phyloP scores from a whole-genome alignment of 2,888 invertebrate genomes.

The Pachycephus smyrnensis region DNA sequence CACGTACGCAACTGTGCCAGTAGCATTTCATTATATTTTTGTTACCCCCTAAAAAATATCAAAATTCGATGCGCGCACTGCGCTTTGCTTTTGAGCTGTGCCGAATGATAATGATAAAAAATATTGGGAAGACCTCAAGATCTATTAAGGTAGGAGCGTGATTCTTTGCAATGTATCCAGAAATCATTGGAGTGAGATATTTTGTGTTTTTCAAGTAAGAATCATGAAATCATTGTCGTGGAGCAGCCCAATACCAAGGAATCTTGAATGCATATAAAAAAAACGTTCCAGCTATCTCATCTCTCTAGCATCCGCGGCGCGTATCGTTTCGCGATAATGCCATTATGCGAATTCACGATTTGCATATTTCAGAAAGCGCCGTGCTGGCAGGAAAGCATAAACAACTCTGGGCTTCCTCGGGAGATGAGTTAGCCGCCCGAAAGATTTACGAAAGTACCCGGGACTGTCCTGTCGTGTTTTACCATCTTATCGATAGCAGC shows the following conservation, averaged over 20 bases:
- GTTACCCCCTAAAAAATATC: not conserved
- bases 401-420: conserved; percentile 61
- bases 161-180: not conserved
- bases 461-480: not conserved
- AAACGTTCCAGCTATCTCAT: conserved; percentile 18
- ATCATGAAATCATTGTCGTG: not conserved
- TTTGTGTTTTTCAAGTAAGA: not conserved
- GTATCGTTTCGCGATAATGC: conserved; percentile 57
- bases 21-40: not conserved
- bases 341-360: conserved; percentile 65
- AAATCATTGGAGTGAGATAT: not conserved
- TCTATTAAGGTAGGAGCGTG: not conserved
- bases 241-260: not conserved
- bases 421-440: conserved; percentile 64
- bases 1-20: not conserved
- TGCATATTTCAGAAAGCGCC: conserved; percentile 66
- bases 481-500: not conserved
- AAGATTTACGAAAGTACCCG: conserved; percentile 57
- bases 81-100: not conserved
- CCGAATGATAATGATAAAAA: not conserved
- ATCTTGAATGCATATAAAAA: not conserved
- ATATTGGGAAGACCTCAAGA: not conserved
- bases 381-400: conserved; percentile 64
- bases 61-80: not conserved
- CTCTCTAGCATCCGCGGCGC: conserved; percentile 19